These are phyloP conservation scores for Drosophila pseudoobscura DNA, from an alignment of 1,140 invertebrate genomes.

Conservation along the genomic window DNA sequence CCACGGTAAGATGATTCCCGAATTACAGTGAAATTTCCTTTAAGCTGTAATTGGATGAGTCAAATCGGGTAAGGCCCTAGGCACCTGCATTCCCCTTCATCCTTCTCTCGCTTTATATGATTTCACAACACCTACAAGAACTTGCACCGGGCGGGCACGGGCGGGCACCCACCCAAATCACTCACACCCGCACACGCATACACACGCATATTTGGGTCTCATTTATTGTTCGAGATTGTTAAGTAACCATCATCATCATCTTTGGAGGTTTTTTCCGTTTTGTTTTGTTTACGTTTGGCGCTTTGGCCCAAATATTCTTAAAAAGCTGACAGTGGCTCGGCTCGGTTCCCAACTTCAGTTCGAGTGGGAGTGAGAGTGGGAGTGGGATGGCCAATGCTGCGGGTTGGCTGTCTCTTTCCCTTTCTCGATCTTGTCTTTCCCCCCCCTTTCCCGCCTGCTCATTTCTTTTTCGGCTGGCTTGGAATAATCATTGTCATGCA, in stretches of 20 bases:
- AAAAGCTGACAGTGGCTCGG: slow-evolving; percentile 50
- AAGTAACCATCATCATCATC: slow-evolving; percentile 71
- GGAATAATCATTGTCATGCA: slow-evolving; percentile 72
- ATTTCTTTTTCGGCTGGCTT: slow-evolving; percentile 11
- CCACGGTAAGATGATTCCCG: too few species aligned
- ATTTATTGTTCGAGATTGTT: slow-evolving; percentile 71
- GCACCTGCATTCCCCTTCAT: slow-evolving; percentile 45
- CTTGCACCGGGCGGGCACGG: slow-evolving; percentile 10
- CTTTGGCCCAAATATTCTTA: slow-evolving; percentile 74
- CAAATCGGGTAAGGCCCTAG: slow-evolving; percentile 24
- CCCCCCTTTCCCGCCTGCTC: too few species aligned
- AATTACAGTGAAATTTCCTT: not conserved
- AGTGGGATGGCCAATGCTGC: slow-evolving; percentile 47
- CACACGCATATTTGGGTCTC: slow-evolving; percentile 29
- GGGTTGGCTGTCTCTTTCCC: slow-evolving; percentile 29
- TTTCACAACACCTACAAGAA: slow-evolving; percentile 48
- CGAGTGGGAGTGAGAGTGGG: slow-evolving; percentile 27
- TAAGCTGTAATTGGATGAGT: slow-evolving; percentile 22
- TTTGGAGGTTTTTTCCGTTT: slow-evolving; percentile 30
- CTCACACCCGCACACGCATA: slow-evolving; percentile 19
- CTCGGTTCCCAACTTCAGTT: slow-evolving; percentile 33
- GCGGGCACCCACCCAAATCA: slow-evolving; percentile 21
- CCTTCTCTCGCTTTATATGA: slow-evolving; percentile 3
- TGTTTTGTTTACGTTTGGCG: slow-evolving; percentile 69
- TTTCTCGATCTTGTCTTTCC: slow-evolving; percentile 21